A percentile compares a stretch with the other conserved stretches of the same genome.
Evolutionary conservation across 2,797 vertebrate genomes (phyloP).

Genomic region (Malurus leucopterus): DNA sequence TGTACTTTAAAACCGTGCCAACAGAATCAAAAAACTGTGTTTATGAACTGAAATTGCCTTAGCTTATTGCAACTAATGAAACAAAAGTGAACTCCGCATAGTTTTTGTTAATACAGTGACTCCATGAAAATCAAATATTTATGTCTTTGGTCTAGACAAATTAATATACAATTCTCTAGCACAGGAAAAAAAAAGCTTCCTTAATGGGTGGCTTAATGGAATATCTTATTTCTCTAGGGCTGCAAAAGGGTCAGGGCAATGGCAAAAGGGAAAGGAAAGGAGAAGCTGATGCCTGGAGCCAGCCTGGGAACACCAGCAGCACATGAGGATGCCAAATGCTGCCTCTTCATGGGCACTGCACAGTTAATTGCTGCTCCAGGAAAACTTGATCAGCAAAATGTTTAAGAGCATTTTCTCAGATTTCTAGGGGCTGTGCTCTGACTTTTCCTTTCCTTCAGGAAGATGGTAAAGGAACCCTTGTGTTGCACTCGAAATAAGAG

Average conservation of each 20-base stretch:
- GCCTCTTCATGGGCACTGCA: neutral
- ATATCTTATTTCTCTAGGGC: neutral
- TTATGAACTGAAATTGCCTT: conserved; percentile 32
- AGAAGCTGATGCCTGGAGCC: neutral
- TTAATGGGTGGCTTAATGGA: neutral
- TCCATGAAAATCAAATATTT: conserved; percentile 46
- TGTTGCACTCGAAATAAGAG: neutral
- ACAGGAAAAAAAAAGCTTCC: neutral
- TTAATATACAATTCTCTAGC: neutral
- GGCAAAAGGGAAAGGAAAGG: neutral
- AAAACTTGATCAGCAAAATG: neutral
- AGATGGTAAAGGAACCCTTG: neutral
- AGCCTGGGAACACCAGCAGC: neutral
- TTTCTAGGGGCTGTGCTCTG: neutral
- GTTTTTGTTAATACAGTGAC: neutral
- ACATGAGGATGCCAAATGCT: neutral
- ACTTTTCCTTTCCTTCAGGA: neutral
- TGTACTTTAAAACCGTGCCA: conserved; percentile 19
- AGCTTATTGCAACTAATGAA: neutral
- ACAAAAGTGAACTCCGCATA: neutral
- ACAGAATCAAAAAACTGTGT: neutral
- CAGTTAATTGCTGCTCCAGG: neutral
- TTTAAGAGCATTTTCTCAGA: neutral
- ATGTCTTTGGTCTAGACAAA: neutral
- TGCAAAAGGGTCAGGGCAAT: neutral